phyloP scores from a whole-genome alignment of 2,888 invertebrate species.

The Lasioglossum zephyrum region DNA sequence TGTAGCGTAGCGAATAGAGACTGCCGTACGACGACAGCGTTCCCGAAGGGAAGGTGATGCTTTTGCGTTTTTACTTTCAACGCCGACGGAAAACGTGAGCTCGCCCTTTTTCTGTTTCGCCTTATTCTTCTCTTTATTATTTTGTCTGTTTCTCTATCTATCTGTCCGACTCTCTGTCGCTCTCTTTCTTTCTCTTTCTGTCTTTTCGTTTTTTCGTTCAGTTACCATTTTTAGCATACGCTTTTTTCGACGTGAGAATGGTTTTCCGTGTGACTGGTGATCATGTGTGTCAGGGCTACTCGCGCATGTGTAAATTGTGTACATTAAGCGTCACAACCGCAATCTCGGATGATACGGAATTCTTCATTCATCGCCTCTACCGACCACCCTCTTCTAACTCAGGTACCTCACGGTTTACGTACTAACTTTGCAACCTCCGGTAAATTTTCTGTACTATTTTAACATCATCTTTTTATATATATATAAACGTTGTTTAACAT shows the following conservation, averaged over 20 bases:
- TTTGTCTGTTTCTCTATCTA: conserved; percentile 1
- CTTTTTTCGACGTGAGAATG: conserved; percentile 66
- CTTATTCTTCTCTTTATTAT: conserved; percentile 8
- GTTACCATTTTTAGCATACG: conserved; percentile 37
- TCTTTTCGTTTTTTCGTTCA: conserved; percentile 42
- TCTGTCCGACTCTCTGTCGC: not conserved
- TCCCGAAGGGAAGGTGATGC: conserved; percentile 37
- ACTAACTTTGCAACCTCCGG: conserved; percentile 64
- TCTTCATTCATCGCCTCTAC: conserved; percentile 63
- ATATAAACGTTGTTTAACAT: conserved; percentile 63
- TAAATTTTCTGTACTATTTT: conserved; percentile 64
- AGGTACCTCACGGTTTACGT: conserved; percentile 75
- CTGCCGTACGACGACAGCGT: conserved; percentile 29
- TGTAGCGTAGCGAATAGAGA: conserved; percentile 48
- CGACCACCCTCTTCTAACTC: conserved; percentile 64
- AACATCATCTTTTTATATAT: conserved; percentile 53
- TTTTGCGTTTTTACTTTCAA: conserved; percentile 22
- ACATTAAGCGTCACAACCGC: conserved; percentile 73
- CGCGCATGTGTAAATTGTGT: conserved; percentile 80
- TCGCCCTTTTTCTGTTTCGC: conserved; percentile 20
- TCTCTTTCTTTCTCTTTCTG: not conserved
- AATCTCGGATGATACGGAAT: conserved; percentile 71
- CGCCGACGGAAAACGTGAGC: not conserved
- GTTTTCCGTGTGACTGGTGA: conserved; percentile 68
- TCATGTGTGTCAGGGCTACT: conserved; percentile 75